Percentiles rank a stretch among this genome's conserved stretches.
Evolutionary conservation across 2,797 vertebrate genomes (phyloP).

Genomic region (Nyctalus aviator): DNA sequence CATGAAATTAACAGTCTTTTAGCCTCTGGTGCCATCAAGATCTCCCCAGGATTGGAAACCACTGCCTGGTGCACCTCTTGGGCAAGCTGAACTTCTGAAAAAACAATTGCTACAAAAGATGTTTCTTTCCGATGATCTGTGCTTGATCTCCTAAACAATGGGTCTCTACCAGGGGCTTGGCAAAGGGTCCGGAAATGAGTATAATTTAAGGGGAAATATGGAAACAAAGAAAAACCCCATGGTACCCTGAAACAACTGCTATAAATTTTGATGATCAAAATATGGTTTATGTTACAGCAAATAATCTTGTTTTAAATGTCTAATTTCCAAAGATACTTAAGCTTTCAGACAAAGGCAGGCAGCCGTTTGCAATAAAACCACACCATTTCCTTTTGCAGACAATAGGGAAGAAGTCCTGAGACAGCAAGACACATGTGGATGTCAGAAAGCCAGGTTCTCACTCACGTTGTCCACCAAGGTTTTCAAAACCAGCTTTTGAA

Average conservation of each 20-base stretch:
- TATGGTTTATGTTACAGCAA: conserved; percentile 48
- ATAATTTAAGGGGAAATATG: conserved; percentile 68
- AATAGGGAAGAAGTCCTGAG: background rate
- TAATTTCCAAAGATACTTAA: conserved; percentile 66
- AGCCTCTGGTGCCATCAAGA: conserved; percentile 56
- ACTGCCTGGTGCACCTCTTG: conserved; percentile 43
- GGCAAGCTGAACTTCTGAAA: conserved; percentile 59
- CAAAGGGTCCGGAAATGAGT: conserved; percentile 65
- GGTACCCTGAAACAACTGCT: conserved; percentile 59
- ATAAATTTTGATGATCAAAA: conserved; percentile 66
- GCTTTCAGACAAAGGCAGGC: conserved; percentile 38
- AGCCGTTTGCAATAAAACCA: conserved; percentile 38
- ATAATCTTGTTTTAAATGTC: conserved; percentile 57
- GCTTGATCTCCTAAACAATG: conserved; percentile 74
- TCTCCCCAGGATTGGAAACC: conserved; percentile 58
- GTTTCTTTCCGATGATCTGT: conserved; percentile 71
- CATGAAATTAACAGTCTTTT: conserved; percentile 57
- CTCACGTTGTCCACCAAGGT: background rate
- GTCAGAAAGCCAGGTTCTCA: background rate
- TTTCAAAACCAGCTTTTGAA: background rate
- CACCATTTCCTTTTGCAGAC: background rate
- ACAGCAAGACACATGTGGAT: background rate
- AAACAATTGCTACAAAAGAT: conserved; percentile 75
- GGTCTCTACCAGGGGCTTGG: conserved; percentile 61
- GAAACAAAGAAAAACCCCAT: conserved; percentile 69